A percentile compares a stretch with the other conserved stretches of the same genome.
These are phyloP conservation scores for Antheraea pernyi DNA, from an alignment of 1,140 invertebrate genomes.

Conservation along the genomic window DNA sequence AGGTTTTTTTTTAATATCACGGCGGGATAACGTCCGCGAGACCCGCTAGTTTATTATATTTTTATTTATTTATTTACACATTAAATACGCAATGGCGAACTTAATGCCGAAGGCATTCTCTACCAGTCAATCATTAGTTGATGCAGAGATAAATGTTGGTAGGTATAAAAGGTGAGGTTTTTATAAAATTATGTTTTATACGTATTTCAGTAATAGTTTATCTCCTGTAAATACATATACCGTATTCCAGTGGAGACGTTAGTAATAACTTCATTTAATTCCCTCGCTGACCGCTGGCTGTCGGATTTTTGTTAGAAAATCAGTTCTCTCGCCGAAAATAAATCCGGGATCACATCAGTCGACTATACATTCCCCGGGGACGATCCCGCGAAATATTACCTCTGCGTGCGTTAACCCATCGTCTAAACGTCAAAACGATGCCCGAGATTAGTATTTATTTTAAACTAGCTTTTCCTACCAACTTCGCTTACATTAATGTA, in stretches of 20 bases:
- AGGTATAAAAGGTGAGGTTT: too few relatives aligned
- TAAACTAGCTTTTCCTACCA: too few relatives aligned
- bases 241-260: neutral
- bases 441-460: neutral
- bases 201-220: neutral
- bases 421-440: neutral
- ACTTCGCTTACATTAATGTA: too few relatives aligned
- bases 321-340: neutral
- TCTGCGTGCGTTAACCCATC: neutral
- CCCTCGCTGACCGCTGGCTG: neutral
- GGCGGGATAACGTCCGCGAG: too few relatives aligned
- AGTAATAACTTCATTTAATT: conserved; percentile 1
- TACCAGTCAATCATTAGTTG: too few relatives aligned
- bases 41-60: too few relatives aligned
- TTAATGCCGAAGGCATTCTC: too few relatives aligned
- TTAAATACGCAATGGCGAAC: too few relatives aligned
- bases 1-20: too few relatives aligned
- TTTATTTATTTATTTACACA: too few relatives aligned
- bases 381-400: neutral
- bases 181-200: too few relatives aligned
- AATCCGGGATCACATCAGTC: neutral
- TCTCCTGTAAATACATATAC: neutral
- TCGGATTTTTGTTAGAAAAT: conserved; percentile 5
- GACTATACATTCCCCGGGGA: neutral
- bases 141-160: too few relatives aligned